Percentiles rank a stretch among this genome's conserved stretches.
Evolutionary conservation across 1,140 invertebrate species (phyloP).

Genomic region (Euwallacea fornicatus): DNA sequence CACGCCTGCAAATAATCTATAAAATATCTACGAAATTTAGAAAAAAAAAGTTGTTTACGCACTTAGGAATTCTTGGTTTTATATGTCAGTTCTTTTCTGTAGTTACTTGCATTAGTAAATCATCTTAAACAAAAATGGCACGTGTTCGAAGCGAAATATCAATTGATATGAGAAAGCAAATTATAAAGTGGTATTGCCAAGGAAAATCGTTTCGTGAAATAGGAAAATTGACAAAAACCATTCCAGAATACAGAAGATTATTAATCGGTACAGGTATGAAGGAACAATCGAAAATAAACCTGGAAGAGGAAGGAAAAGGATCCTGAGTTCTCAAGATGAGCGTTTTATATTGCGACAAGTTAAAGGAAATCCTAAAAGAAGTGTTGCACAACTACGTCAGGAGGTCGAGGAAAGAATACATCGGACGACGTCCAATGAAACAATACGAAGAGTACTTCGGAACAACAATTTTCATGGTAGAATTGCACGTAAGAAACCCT

Average conservation of each 20-base stretch:
- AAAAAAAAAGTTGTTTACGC: too few relatives aligned
- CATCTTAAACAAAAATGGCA: too few relatives aligned
- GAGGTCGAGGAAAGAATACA: not conserved
- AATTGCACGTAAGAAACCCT: constrained; percentile 3
- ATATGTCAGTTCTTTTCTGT: too few relatives aligned
- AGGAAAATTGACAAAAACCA: not conserved
- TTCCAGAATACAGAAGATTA: too few relatives aligned
- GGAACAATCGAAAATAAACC: not conserved
- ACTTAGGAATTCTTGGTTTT: too few relatives aligned
- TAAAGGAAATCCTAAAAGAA: not conserved
- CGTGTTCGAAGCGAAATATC: too few relatives aligned
- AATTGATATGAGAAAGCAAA: too few relatives aligned
- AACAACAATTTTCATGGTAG: constrained; percentile 2
- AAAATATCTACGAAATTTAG: too few relatives aligned
- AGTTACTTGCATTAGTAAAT: too few relatives aligned
- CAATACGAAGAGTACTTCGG: constrained; percentile 4
- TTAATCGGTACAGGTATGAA: not conserved
- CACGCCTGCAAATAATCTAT: too few relatives aligned
- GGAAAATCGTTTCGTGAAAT: not conserved
- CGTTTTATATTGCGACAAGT: not conserved
- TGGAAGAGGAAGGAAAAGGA: not conserved
- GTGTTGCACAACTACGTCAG: not conserved
- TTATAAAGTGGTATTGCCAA: not conserved
- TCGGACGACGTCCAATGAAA: not conserved
- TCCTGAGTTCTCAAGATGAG: not conserved